phyloP scores from a whole-genome alignment of 2,797 vertebrate genomes.

The Melanotaenia parkinsoni region DNA sequence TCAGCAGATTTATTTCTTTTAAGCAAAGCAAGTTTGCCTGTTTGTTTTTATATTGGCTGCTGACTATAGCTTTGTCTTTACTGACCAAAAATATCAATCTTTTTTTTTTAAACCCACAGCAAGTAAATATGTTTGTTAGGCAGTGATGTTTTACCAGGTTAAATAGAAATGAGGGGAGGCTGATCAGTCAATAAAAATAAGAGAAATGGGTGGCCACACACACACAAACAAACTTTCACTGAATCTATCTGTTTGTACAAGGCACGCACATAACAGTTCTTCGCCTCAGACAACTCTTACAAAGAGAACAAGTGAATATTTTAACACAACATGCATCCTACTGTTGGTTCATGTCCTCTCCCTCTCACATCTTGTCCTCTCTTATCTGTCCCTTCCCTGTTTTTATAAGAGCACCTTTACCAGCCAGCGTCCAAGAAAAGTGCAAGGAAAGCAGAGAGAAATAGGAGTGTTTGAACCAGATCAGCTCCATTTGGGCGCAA shows the following conservation, averaged over 20 bases:
- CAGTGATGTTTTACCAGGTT: neutral
- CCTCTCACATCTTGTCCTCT: slow-evolving; percentile 18
- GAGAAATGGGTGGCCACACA: neutral
- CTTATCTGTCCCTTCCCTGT: slow-evolving; percentile 36
- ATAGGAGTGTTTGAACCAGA: slow-evolving; percentile 32
- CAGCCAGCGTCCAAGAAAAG: slow-evolving; percentile 28
- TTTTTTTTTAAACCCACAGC: neutral
- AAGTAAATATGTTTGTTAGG: neutral
- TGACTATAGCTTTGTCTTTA: neutral
- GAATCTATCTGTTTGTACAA: slow-evolving; percentile 53
- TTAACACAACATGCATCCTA: slow-evolving; percentile 70
- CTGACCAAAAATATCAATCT: neutral
- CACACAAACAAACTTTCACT: slow-evolving; percentile 13
- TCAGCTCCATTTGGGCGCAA: slow-evolving; percentile 37
- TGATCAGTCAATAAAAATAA: slow-evolving; percentile 7
- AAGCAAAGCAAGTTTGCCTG: neutral
- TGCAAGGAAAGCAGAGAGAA: slow-evolving; percentile 8
- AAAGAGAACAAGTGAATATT: slow-evolving; percentile 78
- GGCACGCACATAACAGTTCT: slow-evolving; percentile 33
- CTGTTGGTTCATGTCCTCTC: slow-evolving; percentile 43
- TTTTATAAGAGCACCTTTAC: slow-evolving; percentile 54
- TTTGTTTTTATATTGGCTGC: neutral
- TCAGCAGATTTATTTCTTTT: neutral
- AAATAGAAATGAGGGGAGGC: neutral
- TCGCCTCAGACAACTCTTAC: slow-evolving; percentile 53